phyloP scores from a whole-genome alignment of 1,140 invertebrate species.

The Bombus sibiricus region DNA sequence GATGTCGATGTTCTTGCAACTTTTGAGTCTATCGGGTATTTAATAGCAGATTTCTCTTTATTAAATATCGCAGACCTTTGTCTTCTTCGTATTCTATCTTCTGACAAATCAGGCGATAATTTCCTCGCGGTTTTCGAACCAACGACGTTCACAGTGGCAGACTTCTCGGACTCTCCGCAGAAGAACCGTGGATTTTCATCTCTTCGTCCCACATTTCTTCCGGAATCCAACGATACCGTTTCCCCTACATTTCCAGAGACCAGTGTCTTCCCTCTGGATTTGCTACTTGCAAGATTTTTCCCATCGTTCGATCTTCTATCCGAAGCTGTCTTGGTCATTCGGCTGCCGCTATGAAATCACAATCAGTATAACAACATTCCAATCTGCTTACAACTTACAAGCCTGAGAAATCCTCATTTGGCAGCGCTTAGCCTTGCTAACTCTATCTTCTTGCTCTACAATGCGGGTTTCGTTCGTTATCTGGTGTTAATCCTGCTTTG shows the following conservation, averaged over 20 bases:
- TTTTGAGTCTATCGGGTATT: neutral
- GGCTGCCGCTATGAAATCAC: constrained; percentile 12
- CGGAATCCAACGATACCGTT: neutral
- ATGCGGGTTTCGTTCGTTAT: neutral
- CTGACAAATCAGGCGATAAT: neutral
- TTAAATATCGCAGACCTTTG: constrained; percentile 3
- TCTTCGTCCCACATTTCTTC: neutral
- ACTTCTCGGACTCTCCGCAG: neutral
- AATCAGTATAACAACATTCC: neutral
- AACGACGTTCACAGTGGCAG: neutral
- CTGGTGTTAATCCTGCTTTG: constrained; percentile 29
- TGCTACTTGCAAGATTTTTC: no score
- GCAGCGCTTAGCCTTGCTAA: neutral
- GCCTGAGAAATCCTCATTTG: neutral
- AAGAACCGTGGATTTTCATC: neutral
- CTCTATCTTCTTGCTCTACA: no score
- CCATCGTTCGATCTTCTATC: neutral
- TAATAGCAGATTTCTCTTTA: neutral
- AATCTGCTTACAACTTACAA: no score
- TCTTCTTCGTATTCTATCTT: neutral
- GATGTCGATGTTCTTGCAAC: neutral
- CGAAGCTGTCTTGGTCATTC: neutral
- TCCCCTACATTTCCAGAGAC: neutral
- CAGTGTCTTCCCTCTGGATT: neutral
- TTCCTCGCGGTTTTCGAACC: neutral